phyloP scores from a whole-genome alignment of 2,113 vertebrate species.

The Pelvicachromis taeniatus region DNA sequence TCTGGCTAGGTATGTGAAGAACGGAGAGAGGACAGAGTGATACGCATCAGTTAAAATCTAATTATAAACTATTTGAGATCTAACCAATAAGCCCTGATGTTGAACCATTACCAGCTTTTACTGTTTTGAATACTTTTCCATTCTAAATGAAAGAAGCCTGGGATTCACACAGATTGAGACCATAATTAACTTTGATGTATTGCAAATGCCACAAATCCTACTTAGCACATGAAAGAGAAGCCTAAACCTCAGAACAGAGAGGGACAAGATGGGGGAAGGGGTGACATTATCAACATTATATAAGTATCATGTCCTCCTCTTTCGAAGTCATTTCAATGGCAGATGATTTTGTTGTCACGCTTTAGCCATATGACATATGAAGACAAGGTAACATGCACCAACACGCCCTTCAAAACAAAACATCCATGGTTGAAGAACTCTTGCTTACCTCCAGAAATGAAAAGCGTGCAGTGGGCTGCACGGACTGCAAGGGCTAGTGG shows the following conservation, averaged over 20 bases:
- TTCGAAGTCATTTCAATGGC: conserved; percentile 44
- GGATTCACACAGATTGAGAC: conserved; percentile 39
- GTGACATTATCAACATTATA: conserved; percentile 52
- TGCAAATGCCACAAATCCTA: conserved; percentile 70
- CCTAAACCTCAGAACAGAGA: conserved; percentile 47
- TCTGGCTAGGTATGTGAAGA: not conserved
- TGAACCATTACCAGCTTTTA: not conserved
- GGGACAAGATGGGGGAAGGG: conserved; percentile 30
- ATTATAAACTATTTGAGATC: not conserved
- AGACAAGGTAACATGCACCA: not conserved
- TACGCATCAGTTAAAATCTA: not conserved
- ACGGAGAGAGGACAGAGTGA: not conserved
- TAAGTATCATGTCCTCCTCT: conserved; percentile 43
- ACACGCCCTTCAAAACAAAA: conserved; percentile 31
- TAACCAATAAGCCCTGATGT: not conserved
- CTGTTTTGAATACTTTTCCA: not conserved
- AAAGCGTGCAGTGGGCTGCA: conserved; percentile 98
- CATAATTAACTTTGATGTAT: conserved; percentile 56
- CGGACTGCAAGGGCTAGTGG: conserved; percentile 98
- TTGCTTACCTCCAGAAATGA: conserved; percentile 99
- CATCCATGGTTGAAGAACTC: conserved; percentile 29
- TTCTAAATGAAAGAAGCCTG: conserved; percentile 20
- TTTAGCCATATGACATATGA: not conserved
- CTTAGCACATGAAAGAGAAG: conserved; percentile 75
- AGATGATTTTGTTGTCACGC: conserved; percentile 12